A percentile compares a stretch with the other conserved stretches of the same genome.
Conservation (phyloP, 2,113 vertebrate species). For the Hippopotamus amphibius region DNA sequence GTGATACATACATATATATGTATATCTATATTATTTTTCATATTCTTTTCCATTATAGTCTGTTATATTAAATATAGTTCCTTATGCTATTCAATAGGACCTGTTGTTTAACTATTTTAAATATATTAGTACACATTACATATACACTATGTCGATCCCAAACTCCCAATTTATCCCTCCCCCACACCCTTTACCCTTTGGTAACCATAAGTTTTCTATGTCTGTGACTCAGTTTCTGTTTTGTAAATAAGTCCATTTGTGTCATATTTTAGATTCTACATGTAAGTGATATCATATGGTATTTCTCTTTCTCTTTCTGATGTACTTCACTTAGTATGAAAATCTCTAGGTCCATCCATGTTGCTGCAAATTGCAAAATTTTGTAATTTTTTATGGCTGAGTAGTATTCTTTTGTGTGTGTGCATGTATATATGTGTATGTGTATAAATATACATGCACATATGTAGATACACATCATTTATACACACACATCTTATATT, state of each 20-base stretch:
- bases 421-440: not conserved
- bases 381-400: not conserved
- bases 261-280: not conserved
- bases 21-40: no score
- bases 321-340: not conserved
- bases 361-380: not conserved
- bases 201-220: not conserved
- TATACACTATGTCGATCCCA: not conserved
- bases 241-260: not conserved
- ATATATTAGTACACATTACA: not conserved
- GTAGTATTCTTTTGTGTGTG: not conserved
- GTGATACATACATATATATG: not conserved
- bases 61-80: no score
- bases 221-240: not conserved
- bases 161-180: not conserved
- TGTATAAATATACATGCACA: no score
- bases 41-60: no score
- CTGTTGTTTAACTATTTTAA: not conserved
- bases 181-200: not conserved
- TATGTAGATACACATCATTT: no score
- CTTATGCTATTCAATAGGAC: not conserved
- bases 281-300: not conserved
- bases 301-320: not conserved
- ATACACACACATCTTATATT: no score
- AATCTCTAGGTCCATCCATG: not conserved